A percentile compares a stretch with the other conserved stretches of the same genome.
These are phyloP conservation scores for Asarcornis scutulata DNA, from an alignment of 2,113 vertebrate species.

Conservation along the genomic window DNA sequence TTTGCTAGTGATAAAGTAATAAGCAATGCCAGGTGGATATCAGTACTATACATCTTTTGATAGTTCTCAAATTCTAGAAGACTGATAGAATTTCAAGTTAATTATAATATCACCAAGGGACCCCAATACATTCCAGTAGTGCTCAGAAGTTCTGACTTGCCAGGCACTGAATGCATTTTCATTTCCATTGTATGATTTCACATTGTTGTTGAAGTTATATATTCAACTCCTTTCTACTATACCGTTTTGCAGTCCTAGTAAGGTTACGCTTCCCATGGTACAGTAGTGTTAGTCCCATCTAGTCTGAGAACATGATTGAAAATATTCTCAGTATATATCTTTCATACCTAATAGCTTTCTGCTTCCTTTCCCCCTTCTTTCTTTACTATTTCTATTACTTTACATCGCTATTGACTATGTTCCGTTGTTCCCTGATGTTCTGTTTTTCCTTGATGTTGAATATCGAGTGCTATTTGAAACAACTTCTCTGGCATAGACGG, in stretches of 20 bases:
- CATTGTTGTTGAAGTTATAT: background rate
- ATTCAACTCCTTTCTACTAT: background rate
- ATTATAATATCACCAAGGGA: background rate
- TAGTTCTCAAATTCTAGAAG: background rate
- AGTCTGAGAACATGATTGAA: background rate
- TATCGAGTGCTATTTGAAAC: background rate
- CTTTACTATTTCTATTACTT: background rate
- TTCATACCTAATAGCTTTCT: background rate
- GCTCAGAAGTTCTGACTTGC: background rate
- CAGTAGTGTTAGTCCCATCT: background rate
- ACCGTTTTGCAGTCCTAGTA: background rate
- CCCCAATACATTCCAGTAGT: background rate
- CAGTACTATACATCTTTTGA: background rate
- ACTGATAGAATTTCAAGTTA: background rate
- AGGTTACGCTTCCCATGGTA: background rate
- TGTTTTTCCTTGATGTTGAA: slow-evolving; percentile 31
- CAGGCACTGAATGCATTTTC: background rate
- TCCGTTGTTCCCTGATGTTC: background rate
- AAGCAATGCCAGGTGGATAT: background rate
- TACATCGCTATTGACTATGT: background rate
- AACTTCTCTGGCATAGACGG: background rate
- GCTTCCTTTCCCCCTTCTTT: background rate
- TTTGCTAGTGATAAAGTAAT: background rate
- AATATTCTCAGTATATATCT: background rate
- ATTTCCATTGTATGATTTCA: background rate